phyloP scores from a whole-genome alignment of 2,888 invertebrate genomes.

The Volucella zonaria region DNA sequence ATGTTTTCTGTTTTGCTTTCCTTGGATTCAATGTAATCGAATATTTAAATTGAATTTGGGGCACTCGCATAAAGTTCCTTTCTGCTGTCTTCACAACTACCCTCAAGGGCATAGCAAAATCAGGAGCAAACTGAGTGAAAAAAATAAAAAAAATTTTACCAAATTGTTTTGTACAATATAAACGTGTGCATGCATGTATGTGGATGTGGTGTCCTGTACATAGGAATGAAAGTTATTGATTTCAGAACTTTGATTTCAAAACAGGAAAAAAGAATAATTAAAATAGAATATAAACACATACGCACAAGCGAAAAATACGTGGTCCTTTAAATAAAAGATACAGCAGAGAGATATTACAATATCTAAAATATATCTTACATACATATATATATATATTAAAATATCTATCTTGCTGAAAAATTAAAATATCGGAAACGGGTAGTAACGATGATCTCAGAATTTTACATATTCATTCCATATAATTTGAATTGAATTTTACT shows the following conservation, averaged over 20 bases:
- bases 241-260: conserved; percentile 24
- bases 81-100: not conserved
- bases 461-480: no score
- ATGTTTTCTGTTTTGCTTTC: not conserved
- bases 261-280: not conserved
- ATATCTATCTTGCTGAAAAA: no score
- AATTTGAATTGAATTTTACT: no score
- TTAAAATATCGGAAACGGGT: no score
- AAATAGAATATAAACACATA: conserved; percentile 8
- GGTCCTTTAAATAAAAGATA: no score
- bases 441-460: no score
- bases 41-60: conserved; percentile 46
- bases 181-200: no score
- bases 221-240: not conserved
- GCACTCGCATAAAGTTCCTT: not conserved
- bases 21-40: conserved; percentile 23
- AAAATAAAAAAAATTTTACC: conserved; percentile 5
- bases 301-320: conserved; percentile 25
- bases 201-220: no score
- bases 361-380: no score
- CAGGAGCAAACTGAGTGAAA: conserved; percentile 3
- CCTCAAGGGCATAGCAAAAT: not conserved
- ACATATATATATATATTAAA: no score
- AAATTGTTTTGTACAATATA: not conserved
- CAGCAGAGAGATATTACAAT: no score